Percentiles rank a stretch among this genome's conserved stretches.
Evolutionary conservation across 2,888 invertebrate species (phyloP).

Genomic region (Aporophyla nigra): DNA sequence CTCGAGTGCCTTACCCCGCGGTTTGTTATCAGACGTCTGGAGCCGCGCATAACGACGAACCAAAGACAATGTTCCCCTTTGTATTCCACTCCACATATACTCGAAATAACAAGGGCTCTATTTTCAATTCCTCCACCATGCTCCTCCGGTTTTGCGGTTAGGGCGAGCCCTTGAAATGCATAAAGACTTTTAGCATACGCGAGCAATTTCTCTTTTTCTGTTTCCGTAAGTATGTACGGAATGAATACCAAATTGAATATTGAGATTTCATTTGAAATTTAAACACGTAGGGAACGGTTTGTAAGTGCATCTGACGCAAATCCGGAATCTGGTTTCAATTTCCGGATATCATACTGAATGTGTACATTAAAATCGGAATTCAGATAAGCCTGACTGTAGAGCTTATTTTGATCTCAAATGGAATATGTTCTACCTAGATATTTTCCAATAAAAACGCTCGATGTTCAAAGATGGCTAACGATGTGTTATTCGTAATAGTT

Average conservation of each 20-base stretch:
- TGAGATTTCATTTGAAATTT: constrained; percentile 67
- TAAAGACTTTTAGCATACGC: constrained; percentile 82
- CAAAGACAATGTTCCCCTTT: constrained; percentile 87
- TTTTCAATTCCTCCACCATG: constrained; percentile 87
- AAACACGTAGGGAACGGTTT: constrained; percentile 61
- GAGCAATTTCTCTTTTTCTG: constrained; percentile 76
- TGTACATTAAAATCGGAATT: constrained; percentile 30
- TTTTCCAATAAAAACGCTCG: background rate
- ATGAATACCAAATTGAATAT: constrained; percentile 75
- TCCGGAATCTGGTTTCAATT: constrained; percentile 39
- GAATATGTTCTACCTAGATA: background rate
- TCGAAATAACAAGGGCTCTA: constrained; percentile 90
- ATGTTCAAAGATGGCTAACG: background rate
- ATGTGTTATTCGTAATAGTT: background rate
- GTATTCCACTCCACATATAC: constrained; percentile 87
- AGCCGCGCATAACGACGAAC: constrained; percentile 86
- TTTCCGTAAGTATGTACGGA: constrained; percentile 73
- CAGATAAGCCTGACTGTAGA: constrained; percentile 5
- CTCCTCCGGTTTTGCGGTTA: constrained; percentile 80
- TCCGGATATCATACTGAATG: constrained; percentile 24
- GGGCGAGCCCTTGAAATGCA: constrained; percentile 81
- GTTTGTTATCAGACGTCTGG: constrained; percentile 89
- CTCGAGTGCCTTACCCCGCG: constrained; percentile 73
- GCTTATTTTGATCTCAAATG: constrained; percentile 11
- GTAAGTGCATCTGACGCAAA: constrained; percentile 57